Conservation (phyloP, 2,113 vertebrate genomes). For the Illadopsis cleaveri region DNA sequence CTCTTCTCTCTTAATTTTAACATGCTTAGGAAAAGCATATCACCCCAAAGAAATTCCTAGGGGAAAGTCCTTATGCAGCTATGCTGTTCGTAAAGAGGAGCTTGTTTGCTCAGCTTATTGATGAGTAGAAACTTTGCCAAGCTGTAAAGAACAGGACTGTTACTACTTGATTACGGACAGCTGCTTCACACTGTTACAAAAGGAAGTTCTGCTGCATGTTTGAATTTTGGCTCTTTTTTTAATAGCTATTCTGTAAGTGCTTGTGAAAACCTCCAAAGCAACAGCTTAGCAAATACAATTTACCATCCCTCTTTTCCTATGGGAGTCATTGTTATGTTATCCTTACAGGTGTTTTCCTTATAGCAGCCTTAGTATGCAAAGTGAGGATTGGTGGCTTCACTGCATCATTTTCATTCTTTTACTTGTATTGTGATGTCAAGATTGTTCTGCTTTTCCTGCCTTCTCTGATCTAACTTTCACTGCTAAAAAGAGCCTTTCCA, state of each 20-base stretch:
- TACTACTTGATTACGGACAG: slow-evolving; percentile 33
- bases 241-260: neutral
- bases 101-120: slow-evolving; percentile 30
- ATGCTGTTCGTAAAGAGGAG: slow-evolving; percentile 1
- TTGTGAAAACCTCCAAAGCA: neutral
- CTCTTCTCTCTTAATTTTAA: slow-evolving; percentile 9
- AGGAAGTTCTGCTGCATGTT: neutral
- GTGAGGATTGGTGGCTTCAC: neutral
- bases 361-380: neutral
- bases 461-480: neutral
- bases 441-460: neutral
- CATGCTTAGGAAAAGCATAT: slow-evolving; percentile 6
- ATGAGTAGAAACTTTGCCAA: slow-evolving; percentile 27
- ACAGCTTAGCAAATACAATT: slow-evolving; percentile 1
- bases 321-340: neutral
- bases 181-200: slow-evolving; percentile 33
- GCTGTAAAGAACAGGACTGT: slow-evolving; percentile 3
- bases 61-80: neutral
- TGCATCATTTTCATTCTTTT: neutral
- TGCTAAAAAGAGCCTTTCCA: neutral
- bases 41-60: neutral
- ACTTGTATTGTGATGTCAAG: neutral
- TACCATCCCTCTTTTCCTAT: neutral
- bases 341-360: slow-evolving; percentile 41
- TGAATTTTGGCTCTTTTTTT: neutral